These are phyloP conservation scores for Tholera decimalis DNA, from an alignment of 2,888 invertebrate species.

Conservation along the genomic window DNA sequence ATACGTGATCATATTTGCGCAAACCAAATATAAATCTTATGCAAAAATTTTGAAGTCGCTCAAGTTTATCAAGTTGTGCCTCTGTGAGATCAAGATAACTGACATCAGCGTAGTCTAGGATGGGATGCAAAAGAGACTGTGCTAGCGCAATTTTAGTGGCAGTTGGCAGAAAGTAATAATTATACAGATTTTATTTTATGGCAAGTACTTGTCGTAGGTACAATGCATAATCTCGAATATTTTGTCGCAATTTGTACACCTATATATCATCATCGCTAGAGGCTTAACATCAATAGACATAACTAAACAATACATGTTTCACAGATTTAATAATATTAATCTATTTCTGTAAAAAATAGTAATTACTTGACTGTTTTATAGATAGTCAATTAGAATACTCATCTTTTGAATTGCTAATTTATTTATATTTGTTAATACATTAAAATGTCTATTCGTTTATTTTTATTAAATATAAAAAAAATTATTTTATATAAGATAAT, in stretches of 20 bases:
- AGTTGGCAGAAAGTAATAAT: too few species aligned
- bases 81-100: too few species aligned
- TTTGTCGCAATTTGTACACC: constrained; percentile 28
- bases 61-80: too few species aligned
- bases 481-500: constrained; percentile 31
- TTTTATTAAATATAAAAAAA: constrained; percentile 21
- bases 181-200: background rate
- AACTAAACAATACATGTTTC: constrained; percentile 1
- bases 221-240: background rate
- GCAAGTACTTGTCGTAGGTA: background rate
- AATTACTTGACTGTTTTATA: constrained; percentile 31
- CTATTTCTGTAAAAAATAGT: constrained; percentile 6
- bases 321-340: constrained; percentile 5
- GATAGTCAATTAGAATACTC: constrained; percentile 69
- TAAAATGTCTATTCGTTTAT: constrained; percentile 19
- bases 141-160: too few species aligned
- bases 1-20: too few species aligned
- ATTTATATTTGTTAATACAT: constrained; percentile 35
- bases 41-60: too few species aligned
- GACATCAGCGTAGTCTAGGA: too few species aligned
- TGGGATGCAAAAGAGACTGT: too few species aligned
- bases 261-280: constrained; percentile 23
- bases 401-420: constrained; percentile 68
- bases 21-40: too few species aligned
- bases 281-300: constrained; percentile 23